Percentiles rank a stretch among this genome's conserved stretches.
Conservation (phyloP, 2,888 invertebrate species). For the Caenorhabditis wallacei region DNA sequence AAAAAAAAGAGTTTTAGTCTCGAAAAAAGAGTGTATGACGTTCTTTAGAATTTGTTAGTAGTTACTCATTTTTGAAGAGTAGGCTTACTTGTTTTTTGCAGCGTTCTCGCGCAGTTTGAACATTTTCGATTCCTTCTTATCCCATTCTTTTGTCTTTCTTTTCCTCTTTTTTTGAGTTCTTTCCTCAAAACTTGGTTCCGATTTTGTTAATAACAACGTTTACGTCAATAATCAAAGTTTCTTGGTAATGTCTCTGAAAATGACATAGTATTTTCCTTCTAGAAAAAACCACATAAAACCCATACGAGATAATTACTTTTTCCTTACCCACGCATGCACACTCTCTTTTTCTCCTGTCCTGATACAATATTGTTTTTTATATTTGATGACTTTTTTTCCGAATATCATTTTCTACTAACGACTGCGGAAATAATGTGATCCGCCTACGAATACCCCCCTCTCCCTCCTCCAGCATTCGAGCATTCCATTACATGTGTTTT, state of each 20-base stretch:
- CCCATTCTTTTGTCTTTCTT: neutral
- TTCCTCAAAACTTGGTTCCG: neutral
- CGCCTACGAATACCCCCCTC: neutral
- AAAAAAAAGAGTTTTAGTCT: neutral
- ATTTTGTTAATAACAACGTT: neutral
- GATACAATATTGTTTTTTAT: conserved; percentile 23
- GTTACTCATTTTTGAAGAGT: conserved; percentile 2
- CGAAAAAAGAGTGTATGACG: conserved; percentile 1
- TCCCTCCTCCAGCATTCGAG: neutral
- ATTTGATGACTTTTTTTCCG: conserved; percentile 29
- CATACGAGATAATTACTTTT: conserved; percentile 26
- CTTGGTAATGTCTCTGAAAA: conserved; percentile 1
- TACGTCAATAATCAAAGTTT: no score
- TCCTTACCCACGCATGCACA: neutral
- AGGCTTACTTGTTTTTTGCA: conserved; percentile 6
- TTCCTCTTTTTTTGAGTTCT: neutral
- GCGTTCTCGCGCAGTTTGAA: conserved; percentile 1
- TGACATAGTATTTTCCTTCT: neutral
- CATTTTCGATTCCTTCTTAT: neutral
- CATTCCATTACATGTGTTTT: conserved; percentile 3
- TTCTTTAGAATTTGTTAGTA: conserved; percentile 12
- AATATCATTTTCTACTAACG: conserved; percentile 19
- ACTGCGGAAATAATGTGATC: conserved; percentile 36
- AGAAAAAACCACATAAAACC: conserved; percentile 3
- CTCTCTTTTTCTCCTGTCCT: conserved; percentile 21